Base-by-base conservation (phyloP, 2,888 invertebrate species). In the Micoletzkya japonica region DNA sequence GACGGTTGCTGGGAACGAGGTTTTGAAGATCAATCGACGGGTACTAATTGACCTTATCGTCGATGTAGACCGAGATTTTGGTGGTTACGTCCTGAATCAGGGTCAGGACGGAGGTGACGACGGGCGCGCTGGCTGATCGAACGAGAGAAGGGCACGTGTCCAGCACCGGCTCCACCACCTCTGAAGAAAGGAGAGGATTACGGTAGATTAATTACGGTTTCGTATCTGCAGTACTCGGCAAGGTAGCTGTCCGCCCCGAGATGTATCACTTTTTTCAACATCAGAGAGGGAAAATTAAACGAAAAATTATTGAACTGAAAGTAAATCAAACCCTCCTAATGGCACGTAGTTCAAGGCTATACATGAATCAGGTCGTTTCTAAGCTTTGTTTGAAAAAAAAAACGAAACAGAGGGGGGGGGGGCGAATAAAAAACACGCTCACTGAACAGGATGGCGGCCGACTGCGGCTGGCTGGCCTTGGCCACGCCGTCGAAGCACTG, bases 401-500 rank as follows among this genome's bases (percentile, higher is more conserved):
- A n/a, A n/a, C n/a, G n/a, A n/a, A n/a, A n/a, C n/a, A n/a, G n/a
- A n/a, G n/a, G n/a, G n/a, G n/a, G n/a, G n/a, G n/a, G n/a, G n/a
- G n/a, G n/a, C n/a, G n/a, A n/a, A n/a, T n/a, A n/a, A n/a, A n/a
- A n/a, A n/a, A n/a, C n/a, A n/a, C n/a, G 71, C 76, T 70, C 89
- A 81, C 90, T 89, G 85, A 90, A 91, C 49, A 90, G 77, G 37
- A 85, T 81, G 4, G 67, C 54, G 32, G 88, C 88, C 1, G 88
- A 88, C 4, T 86, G 78, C 60, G 87, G 87, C 73, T 88, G 87
- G 3, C 89, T 87, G 0, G 91, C 92, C 82, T 90, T 90, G 0
- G 90, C 90, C 72, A 91, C 89, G 32, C 92, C 92, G 83, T 78
- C 52, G 76, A 79, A 82, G 74, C 81, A 77, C 61, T 93, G 93